phyloP scores from a whole-genome alignment of 1,140 invertebrate genomes.

The Acromyrmex echinatior region DNA sequence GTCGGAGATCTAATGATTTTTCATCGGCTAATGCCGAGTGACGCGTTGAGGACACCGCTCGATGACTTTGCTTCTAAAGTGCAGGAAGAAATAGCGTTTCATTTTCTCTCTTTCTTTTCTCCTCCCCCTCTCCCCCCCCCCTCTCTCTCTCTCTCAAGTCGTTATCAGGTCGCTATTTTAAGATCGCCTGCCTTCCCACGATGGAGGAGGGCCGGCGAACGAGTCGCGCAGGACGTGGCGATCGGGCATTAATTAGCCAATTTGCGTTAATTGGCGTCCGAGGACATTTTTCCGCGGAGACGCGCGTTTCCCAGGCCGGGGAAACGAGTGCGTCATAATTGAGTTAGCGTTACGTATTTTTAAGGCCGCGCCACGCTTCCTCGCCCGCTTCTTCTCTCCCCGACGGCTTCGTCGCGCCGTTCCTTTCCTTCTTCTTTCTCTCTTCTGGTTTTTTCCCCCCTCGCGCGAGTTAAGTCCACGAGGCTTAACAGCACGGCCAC shows the following conservation, averaged over 20 bases:
- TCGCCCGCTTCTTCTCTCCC: constrained; percentile 50
- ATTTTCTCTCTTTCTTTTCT: constrained; percentile 7
- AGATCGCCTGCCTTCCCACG: constrained; percentile 54
- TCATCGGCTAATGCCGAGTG: background rate
- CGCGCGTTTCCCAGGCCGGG: constrained; percentile 84
- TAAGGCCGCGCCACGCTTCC: constrained; percentile 64
- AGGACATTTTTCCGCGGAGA: constrained; percentile 83
- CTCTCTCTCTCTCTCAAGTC: background rate
- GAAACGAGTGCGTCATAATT: constrained; percentile 86
- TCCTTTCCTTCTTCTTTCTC: background rate
- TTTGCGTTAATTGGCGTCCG: constrained; percentile 85
- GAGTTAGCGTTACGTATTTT: constrained; percentile 83
- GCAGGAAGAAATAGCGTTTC: background rate
- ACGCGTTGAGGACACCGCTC: constrained; percentile 16
- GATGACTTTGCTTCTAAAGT: background rate
- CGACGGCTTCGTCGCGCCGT: background rate
- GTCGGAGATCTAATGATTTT: constrained; percentile 52
- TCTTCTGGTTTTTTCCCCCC: constrained; percentile 42
- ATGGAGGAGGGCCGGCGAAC: background rate
- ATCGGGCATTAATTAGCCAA: constrained; percentile 86
- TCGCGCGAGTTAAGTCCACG: constrained; percentile 39
- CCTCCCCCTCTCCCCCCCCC: background rate
- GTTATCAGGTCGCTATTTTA: constrained; percentile 39
- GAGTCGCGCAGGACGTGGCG: constrained; percentile 32
- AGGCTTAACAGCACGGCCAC: constrained; percentile 30